Conservation (phyloP, 2,113 vertebrate genomes). For the Cheirogaleus medius region DNA sequence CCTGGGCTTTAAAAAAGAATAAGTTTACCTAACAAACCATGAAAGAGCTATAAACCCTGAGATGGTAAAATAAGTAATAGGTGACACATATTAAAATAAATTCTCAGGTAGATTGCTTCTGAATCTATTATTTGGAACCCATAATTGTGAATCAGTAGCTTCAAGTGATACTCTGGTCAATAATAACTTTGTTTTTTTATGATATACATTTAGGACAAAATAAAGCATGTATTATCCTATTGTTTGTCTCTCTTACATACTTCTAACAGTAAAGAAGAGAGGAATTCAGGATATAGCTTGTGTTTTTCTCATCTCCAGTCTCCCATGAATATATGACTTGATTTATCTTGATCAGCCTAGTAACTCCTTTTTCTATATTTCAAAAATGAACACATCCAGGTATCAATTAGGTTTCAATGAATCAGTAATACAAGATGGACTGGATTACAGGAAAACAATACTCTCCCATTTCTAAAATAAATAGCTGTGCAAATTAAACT, state of each 20-base stretch:
- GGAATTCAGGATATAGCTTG: background rate
- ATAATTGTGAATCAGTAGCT: background rate
- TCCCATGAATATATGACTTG: slow-evolving; percentile 74
- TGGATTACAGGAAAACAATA: background rate
- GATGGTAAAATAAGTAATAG: background rate
- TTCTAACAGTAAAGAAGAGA: background rate
- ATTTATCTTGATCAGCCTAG: slow-evolving; percentile 81
- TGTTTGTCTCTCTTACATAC: background rate
- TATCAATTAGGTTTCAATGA: slow-evolving; percentile 11
- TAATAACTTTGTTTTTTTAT: slow-evolving; percentile 22
- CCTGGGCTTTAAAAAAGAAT: background rate
- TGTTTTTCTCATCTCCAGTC: slow-evolving; percentile 53
- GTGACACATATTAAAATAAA: background rate
- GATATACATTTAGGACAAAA: background rate
- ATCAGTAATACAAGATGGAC: background rate
- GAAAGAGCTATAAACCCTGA: slow-evolving; percentile 34
- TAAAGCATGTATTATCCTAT: background rate
- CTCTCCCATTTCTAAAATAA: background rate
- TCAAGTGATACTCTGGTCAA: background rate
- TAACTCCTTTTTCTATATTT: slow-evolving; percentile 67
- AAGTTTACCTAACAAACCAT: background rate
- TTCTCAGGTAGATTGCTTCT: background rate
- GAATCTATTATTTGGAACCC: background rate
- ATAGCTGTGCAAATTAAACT: background rate
- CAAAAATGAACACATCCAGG: slow-evolving; percentile 4